Evolutionary conservation across 2,113 vertebrate genomes (phyloP).

Genomic region (Arothron firmamentum): DNA sequence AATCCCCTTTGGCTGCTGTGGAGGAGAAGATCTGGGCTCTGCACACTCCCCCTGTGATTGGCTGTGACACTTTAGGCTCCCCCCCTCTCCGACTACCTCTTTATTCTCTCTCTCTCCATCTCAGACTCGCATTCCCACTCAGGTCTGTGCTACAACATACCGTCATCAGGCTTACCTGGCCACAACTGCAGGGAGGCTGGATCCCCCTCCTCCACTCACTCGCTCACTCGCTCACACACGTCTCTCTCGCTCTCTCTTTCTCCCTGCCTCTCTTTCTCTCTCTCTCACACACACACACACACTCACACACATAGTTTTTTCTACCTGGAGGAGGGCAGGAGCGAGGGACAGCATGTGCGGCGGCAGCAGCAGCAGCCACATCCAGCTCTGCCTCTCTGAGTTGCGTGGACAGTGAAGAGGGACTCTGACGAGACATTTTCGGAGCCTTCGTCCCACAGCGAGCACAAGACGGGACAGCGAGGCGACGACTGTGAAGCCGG

Average conservation of each 20-base stretch:
- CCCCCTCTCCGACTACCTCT: conserved; percentile 44
- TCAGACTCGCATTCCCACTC: conserved; percentile 12
- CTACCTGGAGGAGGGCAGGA: conserved; percentile 73
- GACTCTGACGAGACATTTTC: conserved; percentile 60
- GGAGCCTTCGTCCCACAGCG: conserved; percentile 61
- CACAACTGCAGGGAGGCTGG: conserved; percentile 66
- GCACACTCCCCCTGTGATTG: conserved; percentile 54
- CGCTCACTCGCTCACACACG: conserved; percentile 21
- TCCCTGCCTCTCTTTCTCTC: conserved; percentile 10
- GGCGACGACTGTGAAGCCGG: conserved; percentile 47
- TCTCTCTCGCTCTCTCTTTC: conserved; percentile 3
- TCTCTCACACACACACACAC: conserved; percentile 18
- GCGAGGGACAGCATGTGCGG: conserved; percentile 65
- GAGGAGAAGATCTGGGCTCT: conserved; percentile 57
- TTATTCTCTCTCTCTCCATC: conserved; percentile 11
- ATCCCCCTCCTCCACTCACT: conserved; percentile 41
- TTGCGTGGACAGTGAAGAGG: conserved; percentile 57
- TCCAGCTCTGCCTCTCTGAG: conserved; percentile 66
- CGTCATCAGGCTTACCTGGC: conserved; percentile 76
- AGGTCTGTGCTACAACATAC: conserved; percentile 33
- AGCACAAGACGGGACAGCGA: conserved; percentile 29
- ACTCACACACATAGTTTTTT: conserved; percentile 46
- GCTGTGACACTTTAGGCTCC: conserved; percentile 64
- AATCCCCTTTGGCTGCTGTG: conserved; percentile 60
- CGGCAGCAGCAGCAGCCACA: conserved; percentile 57